Percentiles rank a stretch among this genome's conserved stretches.
phyloP scores from a whole-genome alignment of 2,113 vertebrate genomes.

The Oenanthe oenanthe region DNA sequence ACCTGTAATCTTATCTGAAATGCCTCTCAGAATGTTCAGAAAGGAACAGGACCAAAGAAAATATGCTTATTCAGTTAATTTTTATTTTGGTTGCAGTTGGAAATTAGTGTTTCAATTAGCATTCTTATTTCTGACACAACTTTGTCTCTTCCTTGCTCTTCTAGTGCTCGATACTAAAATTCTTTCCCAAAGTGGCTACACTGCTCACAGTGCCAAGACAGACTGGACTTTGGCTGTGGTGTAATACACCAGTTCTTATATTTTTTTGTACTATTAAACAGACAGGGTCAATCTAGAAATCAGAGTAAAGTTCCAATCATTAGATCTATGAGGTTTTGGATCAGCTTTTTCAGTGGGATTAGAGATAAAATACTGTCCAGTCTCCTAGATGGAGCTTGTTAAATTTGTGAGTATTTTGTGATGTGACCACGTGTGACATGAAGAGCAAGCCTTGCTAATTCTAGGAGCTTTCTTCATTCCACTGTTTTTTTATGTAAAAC shows the following conservation, averaged over 20 bases:
- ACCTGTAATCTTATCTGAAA: not conserved
- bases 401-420: not conserved
- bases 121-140: not conserved
- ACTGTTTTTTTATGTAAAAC: not conserved
- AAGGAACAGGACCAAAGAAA: not conserved
- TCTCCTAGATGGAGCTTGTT: not conserved
- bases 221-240: not conserved
- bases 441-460: not conserved
- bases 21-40: not conserved
- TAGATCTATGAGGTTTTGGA: not conserved
- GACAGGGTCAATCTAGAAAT: not conserved
- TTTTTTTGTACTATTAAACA: not conserved
- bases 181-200: not conserved
- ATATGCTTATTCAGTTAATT: not conserved
- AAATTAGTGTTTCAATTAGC: not conserved
- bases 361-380: not conserved
- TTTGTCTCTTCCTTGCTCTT: not conserved
- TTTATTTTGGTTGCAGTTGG: not conserved
- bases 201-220: not conserved
- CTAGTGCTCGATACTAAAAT: not conserved
- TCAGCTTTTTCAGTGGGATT: not conserved
- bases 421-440: not conserved
- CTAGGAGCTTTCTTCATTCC: not conserved
- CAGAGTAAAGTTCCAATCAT: not conserved
- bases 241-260: not conserved